Evolutionary conservation across 2,113 vertebrate genomes (phyloP), one percentile per base, ranked within the genome.

Genomic region (Leptocoma aspasia): DNA sequence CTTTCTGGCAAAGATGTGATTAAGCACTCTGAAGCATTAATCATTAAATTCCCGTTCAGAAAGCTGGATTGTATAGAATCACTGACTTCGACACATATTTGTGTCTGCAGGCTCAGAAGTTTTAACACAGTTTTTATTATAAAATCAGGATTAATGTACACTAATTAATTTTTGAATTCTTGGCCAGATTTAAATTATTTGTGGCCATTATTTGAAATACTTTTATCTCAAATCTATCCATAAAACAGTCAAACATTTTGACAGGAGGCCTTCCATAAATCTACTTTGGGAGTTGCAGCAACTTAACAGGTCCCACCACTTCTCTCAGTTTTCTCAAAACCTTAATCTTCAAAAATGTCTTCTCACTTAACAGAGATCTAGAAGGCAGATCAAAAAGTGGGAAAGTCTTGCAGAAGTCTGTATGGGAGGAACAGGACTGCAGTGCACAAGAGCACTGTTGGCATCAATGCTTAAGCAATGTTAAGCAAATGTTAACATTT

Each of bases 1-100:
- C 39, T 77, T 93, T 95, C 72, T 95, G 73, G 61, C 23, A 96
- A 93, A 82, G 82, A 95, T 3, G 15, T 4, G 17, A 73, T 92
- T 77, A 91, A 53, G 83, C 54, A 78, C 82, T 86, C 75, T 33
- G 50, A 91, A 86, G 85, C 61, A 93, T 69, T 79, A 92, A 89
- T 94, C 56, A 65, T 75, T 79, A 96, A 54, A 82, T 83, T 93
- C 60, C 57, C 71, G 50, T 64, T 64, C 53, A 31, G 56, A 87
- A 91, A 87, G n/a, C 50, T 82, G 50, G 26, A 44, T 93, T 95
- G 72, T 52, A 75, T 8, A 82, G 82, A 82, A 86, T 64, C 73
- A 56, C 81, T 92, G 84, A 84, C 73, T 87, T 85, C 75, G 71
- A 80, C 18, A 57, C 18, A 42, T 50, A 54, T 79, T 92, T 85